A percentile compares a stretch with the other conserved stretches of the same genome.
Conservation (phyloP, 2,888 invertebrate species). For the Scaptomyza parva region DNA sequence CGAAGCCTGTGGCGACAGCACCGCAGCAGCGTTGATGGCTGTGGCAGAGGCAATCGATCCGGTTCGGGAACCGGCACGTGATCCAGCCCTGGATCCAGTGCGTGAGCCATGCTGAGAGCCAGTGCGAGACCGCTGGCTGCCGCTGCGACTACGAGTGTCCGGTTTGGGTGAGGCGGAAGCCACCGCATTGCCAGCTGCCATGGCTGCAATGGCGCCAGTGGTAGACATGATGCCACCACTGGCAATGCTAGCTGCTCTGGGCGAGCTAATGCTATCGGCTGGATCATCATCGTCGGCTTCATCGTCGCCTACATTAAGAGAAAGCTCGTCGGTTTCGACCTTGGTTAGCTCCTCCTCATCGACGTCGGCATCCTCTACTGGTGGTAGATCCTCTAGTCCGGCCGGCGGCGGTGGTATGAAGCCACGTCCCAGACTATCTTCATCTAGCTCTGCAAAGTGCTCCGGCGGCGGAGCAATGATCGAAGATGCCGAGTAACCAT, state of each 20-base stretch:
- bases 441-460: constrained; percentile 75
- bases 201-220: constrained; percentile 59
- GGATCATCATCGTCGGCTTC: constrained; percentile 50
- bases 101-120: constrained; percentile 51
- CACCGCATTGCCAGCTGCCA: constrained; percentile 34
- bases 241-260: constrained; percentile 72
- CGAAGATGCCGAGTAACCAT: constrained; percentile 83
- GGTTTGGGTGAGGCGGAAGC: constrained; percentile 47
- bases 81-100: constrained; percentile 64
- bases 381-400: constrained; percentile 58
- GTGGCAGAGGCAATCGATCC: constrained; percentile 76
- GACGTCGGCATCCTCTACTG: constrained; percentile 18
- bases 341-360: constrained; percentile 69
- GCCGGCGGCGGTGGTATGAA: constrained; percentile 76
- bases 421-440: constrained; percentile 63
- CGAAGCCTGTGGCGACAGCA: constrained; percentile 76
- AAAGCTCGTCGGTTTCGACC: constrained; percentile 66
- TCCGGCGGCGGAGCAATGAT: constrained; percentile 81
- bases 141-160: constrained; percentile 74
- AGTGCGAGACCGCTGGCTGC: constrained; percentile 60
- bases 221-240: constrained; percentile 60
- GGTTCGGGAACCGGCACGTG: constrained; percentile 70
- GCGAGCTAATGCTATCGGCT: constrained; percentile 71
- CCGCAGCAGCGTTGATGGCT: constrained; percentile 17
- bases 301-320: constrained; percentile 39